phyloP scores from a whole-genome alignment of 2,888 invertebrate species.

The Lasioglossum morio region DNA sequence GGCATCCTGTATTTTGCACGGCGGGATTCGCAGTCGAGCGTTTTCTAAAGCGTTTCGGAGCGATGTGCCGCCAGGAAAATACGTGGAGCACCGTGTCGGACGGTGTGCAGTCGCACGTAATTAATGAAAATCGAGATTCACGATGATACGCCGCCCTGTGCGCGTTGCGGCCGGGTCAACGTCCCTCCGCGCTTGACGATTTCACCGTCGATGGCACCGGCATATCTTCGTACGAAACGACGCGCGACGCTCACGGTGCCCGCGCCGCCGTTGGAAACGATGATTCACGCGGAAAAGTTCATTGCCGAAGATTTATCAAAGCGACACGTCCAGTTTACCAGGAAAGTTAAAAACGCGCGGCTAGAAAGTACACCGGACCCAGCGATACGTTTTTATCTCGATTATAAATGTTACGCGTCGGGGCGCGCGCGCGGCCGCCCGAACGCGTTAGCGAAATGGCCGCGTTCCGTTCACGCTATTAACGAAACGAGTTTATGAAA shows the following conservation, averaged over 20 bases:
- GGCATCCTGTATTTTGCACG: slow-evolving; percentile 39
- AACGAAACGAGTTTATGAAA: slow-evolving; percentile 2
- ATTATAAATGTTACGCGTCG: slow-evolving; percentile 4
- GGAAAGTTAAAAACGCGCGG: background rate
- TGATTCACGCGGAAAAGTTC: slow-evolving; percentile 15
- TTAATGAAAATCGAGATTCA: slow-evolving; percentile 66
- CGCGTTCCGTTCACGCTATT: slow-evolving; percentile 13
- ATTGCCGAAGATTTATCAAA: background rate
- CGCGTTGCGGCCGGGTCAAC: slow-evolving; percentile 21
- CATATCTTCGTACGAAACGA: background rate
- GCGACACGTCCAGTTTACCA: background rate
- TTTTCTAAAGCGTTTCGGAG: slow-evolving; percentile 57
- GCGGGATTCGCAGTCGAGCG: slow-evolving; percentile 35
- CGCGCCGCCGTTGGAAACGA: background rate
- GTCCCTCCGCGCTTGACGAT: slow-evolving; percentile 36
- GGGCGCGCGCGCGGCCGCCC: background rate
- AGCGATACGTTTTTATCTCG: slow-evolving; percentile 9
- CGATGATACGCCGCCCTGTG: slow-evolving; percentile 25
- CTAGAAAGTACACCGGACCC: background rate
- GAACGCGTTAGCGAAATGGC: background rate
- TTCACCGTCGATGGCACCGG: slow-evolving; percentile 39
- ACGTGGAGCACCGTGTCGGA: slow-evolving; percentile 39
- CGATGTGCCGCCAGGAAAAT: slow-evolving; percentile 57
- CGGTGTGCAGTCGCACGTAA: slow-evolving; percentile 57
- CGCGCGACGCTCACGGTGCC: background rate